phyloP scores from a whole-genome alignment of 2,888 invertebrate genomes.

The Himalopsyche japonica region DNA sequence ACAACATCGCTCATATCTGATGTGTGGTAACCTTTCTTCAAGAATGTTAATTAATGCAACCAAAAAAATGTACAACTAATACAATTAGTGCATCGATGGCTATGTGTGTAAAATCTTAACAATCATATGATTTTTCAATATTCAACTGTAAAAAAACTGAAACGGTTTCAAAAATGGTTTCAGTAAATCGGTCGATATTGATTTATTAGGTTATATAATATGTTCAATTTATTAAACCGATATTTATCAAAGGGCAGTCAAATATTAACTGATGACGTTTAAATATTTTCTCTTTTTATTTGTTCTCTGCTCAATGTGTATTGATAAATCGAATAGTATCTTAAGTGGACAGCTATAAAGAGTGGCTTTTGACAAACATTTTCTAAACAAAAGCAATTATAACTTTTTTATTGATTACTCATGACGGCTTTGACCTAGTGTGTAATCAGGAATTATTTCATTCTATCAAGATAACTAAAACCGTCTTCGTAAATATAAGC shows the following conservation, averaged over 20 bases:
- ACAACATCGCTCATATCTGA: conserved; percentile 20
- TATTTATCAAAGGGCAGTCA: background rate
- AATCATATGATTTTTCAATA: too few species aligned
- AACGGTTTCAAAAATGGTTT: too few species aligned
- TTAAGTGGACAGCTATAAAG: background rate
- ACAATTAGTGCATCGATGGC: too few species aligned
- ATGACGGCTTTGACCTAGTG: background rate
- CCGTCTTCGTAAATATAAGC: too few species aligned
- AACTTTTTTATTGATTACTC: background rate
- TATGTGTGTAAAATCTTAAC: too few species aligned
- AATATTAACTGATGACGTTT: background rate
- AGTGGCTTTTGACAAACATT: background rate
- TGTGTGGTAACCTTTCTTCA: conserved; percentile 23
- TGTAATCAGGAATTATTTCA: background rate
- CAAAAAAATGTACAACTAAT: background rate
- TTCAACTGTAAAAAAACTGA: too few species aligned
- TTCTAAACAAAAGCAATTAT: background rate
- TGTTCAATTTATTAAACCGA: too few species aligned
- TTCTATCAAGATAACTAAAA: background rate
- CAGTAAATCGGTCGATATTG: too few species aligned
- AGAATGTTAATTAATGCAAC: conserved; percentile 31
- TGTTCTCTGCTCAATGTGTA: background rate
- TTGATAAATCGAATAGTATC: background rate
- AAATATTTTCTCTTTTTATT: background rate
- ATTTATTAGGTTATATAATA: too few species aligned